Evolutionary conservation across 1,140 invertebrate species (phyloP).

Genomic region (Drosophila burlai): DNA sequence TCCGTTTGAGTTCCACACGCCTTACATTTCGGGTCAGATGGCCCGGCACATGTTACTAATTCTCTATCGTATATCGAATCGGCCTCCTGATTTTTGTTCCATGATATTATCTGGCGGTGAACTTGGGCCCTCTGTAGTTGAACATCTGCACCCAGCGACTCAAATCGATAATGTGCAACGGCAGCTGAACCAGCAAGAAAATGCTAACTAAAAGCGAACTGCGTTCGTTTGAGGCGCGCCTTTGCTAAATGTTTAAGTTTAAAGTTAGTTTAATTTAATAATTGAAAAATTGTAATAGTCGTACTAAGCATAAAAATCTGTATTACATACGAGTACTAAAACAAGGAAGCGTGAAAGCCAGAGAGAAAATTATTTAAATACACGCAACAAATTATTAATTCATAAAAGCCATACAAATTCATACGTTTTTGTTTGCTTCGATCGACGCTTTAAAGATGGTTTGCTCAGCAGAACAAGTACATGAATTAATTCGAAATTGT

Average conservation of each 20-base stretch:
- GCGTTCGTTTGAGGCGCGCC: slow-evolving; percentile 58
- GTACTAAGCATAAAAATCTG: slow-evolving; percentile 72
- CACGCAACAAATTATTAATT: slow-evolving; percentile 69
- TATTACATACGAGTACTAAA: slow-evolving; percentile 78
- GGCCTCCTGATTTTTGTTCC: slow-evolving; percentile 57
- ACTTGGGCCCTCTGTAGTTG: slow-evolving; percentile 20
- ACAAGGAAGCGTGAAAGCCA: slow-evolving; percentile 49
- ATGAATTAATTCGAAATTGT: not conserved
- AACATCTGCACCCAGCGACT: slow-evolving; percentile 14
- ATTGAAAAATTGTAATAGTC: slow-evolving; percentile 63
- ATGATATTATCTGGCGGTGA: slow-evolving; percentile 63
- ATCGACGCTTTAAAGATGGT: slow-evolving; percentile 37
- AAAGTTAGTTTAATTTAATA: slow-evolving; percentile 75
- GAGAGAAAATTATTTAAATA: slow-evolving; percentile 56
- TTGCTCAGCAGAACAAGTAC: slow-evolving; percentile 28
- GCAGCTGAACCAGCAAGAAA: slow-evolving; percentile 19
- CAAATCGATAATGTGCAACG: slow-evolving; percentile 29
- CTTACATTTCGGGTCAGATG: slow-evolving; percentile 46
- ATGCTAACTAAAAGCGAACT: slow-evolving; percentile 40
- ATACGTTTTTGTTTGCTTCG: slow-evolving; percentile 31
- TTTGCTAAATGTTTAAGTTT: slow-evolving; percentile 79
- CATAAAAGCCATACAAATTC: slow-evolving; percentile 54
- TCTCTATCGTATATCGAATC: slow-evolving; percentile 71
- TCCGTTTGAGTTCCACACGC: slow-evolving; percentile 51
- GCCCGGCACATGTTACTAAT: slow-evolving; percentile 56